These are phyloP conservation scores for Rhinolophus sinicus DNA, from an alignment of 2,113 vertebrate species.

Conservation along the genomic window DNA sequence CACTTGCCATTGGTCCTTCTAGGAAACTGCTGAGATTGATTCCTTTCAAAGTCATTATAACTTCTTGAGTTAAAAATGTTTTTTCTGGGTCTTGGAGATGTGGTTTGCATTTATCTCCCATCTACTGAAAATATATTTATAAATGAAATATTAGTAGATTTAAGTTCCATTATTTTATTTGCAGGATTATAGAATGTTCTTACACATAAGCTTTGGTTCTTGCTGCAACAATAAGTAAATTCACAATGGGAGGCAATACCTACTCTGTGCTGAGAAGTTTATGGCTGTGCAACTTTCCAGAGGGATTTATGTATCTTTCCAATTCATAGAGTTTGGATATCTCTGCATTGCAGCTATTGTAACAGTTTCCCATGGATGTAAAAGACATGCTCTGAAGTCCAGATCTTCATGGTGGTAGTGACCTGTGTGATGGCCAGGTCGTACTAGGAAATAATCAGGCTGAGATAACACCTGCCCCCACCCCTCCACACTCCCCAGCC, in stretches of 20 bases:
- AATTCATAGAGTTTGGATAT: conserved; percentile 96
- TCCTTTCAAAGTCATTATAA: conserved; percentile 94
- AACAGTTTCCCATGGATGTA: conserved; percentile 92
- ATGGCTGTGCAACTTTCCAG: conserved; percentile 91
- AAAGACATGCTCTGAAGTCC: neutral
- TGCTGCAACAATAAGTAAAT: conserved; percentile 90
- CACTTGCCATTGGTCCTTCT: conserved; percentile 80
- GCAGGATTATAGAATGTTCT: conserved; percentile 92
- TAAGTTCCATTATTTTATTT: conserved; percentile 90
- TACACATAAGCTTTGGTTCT: conserved; percentile 91
- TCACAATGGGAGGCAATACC: conserved; percentile 93
- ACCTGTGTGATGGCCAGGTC: neutral
- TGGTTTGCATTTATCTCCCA: conserved; percentile 91
- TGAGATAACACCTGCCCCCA: neutral
- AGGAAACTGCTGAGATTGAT: conserved; percentile 94
- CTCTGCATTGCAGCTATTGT: conserved; percentile 94
- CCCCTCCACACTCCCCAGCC: too few species aligned
- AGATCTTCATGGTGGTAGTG: neutral
- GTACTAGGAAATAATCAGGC: neutral
- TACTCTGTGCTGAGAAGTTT: conserved; percentile 93
- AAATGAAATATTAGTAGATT: conserved; percentile 93
- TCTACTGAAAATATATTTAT: conserved; percentile 95
- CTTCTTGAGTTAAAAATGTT: conserved; percentile 94
- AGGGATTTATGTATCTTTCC: conserved; percentile 87
- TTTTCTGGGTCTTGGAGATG: conserved; percentile 91